Conservation (phyloP, 2,888 invertebrate genomes). For the Agapostemon virescens region DNA sequence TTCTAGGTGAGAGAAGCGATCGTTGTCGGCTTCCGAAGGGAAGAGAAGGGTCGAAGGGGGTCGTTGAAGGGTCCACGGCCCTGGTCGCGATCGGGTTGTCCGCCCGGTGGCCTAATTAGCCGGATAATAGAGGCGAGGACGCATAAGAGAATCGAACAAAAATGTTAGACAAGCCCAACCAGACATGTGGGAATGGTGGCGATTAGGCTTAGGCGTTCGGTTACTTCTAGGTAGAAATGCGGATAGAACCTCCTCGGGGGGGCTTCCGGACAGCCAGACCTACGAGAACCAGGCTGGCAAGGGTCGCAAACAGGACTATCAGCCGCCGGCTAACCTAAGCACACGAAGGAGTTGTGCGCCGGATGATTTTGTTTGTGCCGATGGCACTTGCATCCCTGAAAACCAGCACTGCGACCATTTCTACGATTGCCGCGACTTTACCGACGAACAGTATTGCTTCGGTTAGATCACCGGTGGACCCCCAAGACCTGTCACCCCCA, state of each 20-base stretch:
- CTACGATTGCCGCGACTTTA: slow-evolving; percentile 95
- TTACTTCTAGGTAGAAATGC: slow-evolving; percentile 79
- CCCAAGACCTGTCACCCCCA: slow-evolving; percentile 72
- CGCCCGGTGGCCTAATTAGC: neutral
- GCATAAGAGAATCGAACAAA: neutral
- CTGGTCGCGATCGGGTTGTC: neutral
- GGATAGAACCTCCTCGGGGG: slow-evolving; percentile 75
- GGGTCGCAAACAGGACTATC: slow-evolving; percentile 77
- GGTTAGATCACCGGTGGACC: slow-evolving; percentile 81
- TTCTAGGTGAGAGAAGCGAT: neutral
- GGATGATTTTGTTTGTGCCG: slow-evolving; percentile 83
- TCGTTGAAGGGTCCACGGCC: neutral
- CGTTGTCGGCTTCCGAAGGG: neutral
- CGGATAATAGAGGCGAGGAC: neutral
- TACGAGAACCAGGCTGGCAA: slow-evolving; percentile 67
- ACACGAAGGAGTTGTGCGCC: slow-evolving; percentile 76
- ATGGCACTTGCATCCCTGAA: slow-evolving; percentile 89
- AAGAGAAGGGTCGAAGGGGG: neutral
- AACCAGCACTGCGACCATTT: slow-evolving; percentile 92
- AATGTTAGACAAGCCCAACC: slow-evolving; percentile 12
- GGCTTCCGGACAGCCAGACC: slow-evolving; percentile 71
- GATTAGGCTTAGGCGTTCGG: slow-evolving; percentile 72
- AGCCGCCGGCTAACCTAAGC: slow-evolving; percentile 72
- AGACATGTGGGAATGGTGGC: slow-evolving; percentile 67
- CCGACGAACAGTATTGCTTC: slow-evolving; percentile 94